phyloP scores from a whole-genome alignment of 2,797 vertebrate species.

The Pseudochirops cupreus region DNA sequence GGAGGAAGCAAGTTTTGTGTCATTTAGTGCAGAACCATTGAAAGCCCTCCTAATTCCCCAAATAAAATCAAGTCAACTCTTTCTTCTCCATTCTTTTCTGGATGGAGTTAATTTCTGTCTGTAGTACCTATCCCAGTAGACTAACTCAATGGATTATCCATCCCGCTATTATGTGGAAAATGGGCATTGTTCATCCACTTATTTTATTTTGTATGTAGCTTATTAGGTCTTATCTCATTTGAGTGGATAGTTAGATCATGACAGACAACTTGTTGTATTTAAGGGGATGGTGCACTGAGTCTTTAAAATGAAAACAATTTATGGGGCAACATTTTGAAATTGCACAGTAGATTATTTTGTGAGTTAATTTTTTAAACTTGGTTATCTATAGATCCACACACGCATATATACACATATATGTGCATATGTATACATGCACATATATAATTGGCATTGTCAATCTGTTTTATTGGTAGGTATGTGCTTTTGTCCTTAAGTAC shows the following conservation, averaged over 20 bases:
- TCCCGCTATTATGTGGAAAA: not conserved
- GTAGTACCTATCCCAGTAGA: not conserved
- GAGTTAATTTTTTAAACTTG: not conserved
- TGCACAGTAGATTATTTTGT: not conserved
- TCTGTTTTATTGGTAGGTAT: not conserved
- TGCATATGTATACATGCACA: too few relatives aligned
- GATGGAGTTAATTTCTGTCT: too few relatives aligned
- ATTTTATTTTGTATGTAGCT: not conserved
- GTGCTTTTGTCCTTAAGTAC: conserved; percentile 12
- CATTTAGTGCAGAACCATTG: not conserved
- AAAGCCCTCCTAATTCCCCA: not conserved
- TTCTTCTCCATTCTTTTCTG: not conserved
- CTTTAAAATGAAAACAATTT: not conserved
- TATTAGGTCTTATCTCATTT: not conserved
- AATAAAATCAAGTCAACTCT: not conserved
- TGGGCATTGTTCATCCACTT: not conserved
- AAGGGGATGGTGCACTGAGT: not conserved
- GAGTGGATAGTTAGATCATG: not conserved
- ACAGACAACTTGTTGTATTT: not conserved
- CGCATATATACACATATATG: too few relatives aligned
- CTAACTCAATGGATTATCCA: not conserved
- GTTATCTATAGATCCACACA: not conserved
- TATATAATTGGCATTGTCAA: not conserved
- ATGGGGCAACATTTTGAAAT: not conserved
- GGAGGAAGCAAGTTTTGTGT: not conserved